These are phyloP conservation scores for Neocrepidodera transversa DNA, from an alignment of 2,888 invertebrate genomes.

Conservation along the genomic window DNA sequence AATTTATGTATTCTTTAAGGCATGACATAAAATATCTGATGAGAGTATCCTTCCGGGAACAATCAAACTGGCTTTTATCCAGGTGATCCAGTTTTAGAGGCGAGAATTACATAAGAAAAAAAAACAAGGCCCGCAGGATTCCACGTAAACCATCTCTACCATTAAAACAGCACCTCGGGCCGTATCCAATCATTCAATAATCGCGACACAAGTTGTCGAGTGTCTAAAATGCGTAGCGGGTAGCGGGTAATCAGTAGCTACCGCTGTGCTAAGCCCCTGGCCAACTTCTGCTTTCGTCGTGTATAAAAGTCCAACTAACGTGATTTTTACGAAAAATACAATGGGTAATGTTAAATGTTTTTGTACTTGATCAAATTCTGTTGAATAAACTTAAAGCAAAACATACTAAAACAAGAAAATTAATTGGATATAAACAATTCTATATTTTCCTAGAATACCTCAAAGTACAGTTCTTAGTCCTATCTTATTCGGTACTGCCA, in stretches of 20 bases:
- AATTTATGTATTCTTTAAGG: neutral
- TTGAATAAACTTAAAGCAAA: too few relatives aligned
- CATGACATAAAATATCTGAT: conserved; percentile 4
- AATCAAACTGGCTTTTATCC: conserved; percentile 4
- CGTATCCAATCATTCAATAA: conserved; percentile 56
- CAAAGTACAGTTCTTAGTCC: too few relatives aligned
- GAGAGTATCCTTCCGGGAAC: conserved; percentile 6
- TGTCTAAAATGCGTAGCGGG: conserved; percentile 44
- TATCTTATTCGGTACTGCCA: too few relatives aligned
- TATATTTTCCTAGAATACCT: too few relatives aligned
- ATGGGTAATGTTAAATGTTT: too few relatives aligned
- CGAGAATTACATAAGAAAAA: neutral
- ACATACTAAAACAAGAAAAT: too few relatives aligned
- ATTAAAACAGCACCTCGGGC: conserved; percentile 57
- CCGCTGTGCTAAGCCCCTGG: conserved; percentile 39
- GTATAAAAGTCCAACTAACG: neutral
- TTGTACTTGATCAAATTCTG: too few relatives aligned
- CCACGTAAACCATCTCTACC: conserved; percentile 37
- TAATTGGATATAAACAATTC: too few relatives aligned
- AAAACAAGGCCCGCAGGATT: conserved; percentile 6
- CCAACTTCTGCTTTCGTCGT: conserved; percentile 34
- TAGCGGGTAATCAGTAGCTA: conserved; percentile 49
- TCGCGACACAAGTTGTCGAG: conserved; percentile 48
- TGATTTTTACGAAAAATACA: neutral
- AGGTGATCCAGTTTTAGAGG: conserved; percentile 5